A percentile compares a stretch with the other conserved stretches of the same genome.
Conservation (phyloP, 2,113 vertebrate species). For the Vanacampus margaritifer region DNA sequence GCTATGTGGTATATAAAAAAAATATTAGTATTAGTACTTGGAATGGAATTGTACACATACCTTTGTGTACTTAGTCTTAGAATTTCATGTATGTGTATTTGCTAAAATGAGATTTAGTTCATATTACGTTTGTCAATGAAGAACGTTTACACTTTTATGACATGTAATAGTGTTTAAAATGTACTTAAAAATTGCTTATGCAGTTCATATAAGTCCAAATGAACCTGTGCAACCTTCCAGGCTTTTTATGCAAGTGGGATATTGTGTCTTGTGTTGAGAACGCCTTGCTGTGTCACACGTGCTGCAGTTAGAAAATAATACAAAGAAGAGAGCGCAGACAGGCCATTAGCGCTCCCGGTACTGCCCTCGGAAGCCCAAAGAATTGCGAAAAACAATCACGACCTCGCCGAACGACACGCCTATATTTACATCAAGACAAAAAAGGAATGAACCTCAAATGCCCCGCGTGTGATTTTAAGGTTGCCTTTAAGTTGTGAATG, state of each 20-base stretch:
- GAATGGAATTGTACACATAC: too few relatives aligned
- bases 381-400: constrained; percentile 1
- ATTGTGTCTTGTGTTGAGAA: background rate
- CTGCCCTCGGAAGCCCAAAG: background rate
- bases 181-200: too few relatives aligned
- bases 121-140: too few relatives aligned
- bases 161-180: too few relatives aligned
- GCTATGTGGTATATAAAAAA: too few relatives aligned
- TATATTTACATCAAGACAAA: constrained; percentile 3
- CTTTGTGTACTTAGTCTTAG: too few relatives aligned
- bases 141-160: too few relatives aligned
- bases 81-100: too few relatives aligned
- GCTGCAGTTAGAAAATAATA: background rate
- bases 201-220: background rate
- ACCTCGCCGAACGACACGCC: background rate
- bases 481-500: constrained; percentile 4
- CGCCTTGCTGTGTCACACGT: background rate
- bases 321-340: background rate
- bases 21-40: too few relatives aligned
- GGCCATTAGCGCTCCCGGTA: background rate
- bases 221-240: background rate
- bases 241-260: background rate
- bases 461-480: constrained; percentile 8
- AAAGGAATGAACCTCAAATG: constrained; percentile 6
- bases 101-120: too few relatives aligned